Base-by-base conservation (phyloP, 2,113 vertebrate genomes). In the Campylomormyrus tamandua region DNA sequence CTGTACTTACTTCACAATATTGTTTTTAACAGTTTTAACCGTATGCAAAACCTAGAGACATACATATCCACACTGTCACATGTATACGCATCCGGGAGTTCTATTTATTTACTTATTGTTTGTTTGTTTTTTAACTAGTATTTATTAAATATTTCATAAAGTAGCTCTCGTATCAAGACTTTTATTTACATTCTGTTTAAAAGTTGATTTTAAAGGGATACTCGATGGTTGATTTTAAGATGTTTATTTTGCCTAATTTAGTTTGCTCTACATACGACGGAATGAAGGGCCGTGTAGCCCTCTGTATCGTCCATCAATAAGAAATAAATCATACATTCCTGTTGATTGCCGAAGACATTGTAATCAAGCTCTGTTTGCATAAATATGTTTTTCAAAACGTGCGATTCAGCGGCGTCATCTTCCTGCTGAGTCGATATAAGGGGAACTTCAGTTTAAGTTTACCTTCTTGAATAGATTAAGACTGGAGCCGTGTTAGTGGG, bases 91-190 rank as follows among this genome's bases (percentile, higher is more conserved):
- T 15, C 45, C 45, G n/a, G 45, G n/a, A 50, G 24, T 86, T 48
- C 5, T 50, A 86, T 35, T 53, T 80, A 80, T 87, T 86, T 87
- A 87, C 17, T 15, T 87, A 87, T 35, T 87, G 48, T 87, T 87
- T 87, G 48, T 39, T 87, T 87, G 74, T 87, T 53, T 35, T 53
- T 39, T 53, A 35, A 50, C 48, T 87, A 17, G 11, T 53, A 87
- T 87, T 87, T 87, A 52, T 87, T 87, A 87, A 87, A 87, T 21
- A 35, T 56, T 87, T 49, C 45, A 86, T n/a, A 85, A 85, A 46
- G 42, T 49, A 48, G 83, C n/a, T 50, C 10, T 86, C 45, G n/a
- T 80, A 39, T 80, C 35, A 27, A 50, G 48, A 49, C 24, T 13
- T 49, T 46, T 85, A 85, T 77, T 80, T 80, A 42, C 74, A 80